A percentile compares a stretch with the other conserved stretches of the same genome.
phyloP scores from a whole-genome alignment of 2,113 vertebrate species.

The Osmerus mordax region DNA sequence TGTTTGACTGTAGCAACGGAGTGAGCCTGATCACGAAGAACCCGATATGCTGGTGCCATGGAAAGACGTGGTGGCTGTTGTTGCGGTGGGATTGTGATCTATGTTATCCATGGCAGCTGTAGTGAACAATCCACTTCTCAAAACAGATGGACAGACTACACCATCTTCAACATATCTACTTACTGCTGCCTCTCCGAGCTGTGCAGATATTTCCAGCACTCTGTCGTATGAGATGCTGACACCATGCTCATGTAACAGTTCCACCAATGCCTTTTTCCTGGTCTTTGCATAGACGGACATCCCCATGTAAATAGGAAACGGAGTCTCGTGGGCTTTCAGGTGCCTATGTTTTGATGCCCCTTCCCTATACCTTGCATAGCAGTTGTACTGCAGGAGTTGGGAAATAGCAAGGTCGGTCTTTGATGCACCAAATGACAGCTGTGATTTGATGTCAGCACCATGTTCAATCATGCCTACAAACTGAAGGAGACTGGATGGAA shows the following conservation, averaged over 20 bases:
- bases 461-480: too few relatives aligned
- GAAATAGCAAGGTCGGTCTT: too few relatives aligned
- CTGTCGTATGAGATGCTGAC: constrained; percentile 25
- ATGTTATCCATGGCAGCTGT: constrained; percentile 22
- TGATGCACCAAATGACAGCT: too few relatives aligned
- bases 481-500: constrained; percentile 8
- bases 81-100: constrained; percentile 1
- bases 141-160: constrained; percentile 19
- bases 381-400: too few relatives aligned
- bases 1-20: background rate
- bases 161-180: constrained; percentile 17
- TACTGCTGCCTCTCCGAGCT: constrained; percentile 15
- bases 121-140: constrained; percentile 24
- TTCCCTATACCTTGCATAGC: too few relatives aligned
- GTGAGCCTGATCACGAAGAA: background rate
- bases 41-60: constrained; percentile 10
- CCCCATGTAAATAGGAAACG: constrained; percentile 23
- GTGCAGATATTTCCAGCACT: constrained; percentile 20
- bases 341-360: constrained; percentile 14
- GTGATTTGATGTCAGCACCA: too few relatives aligned
- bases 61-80: constrained; percentile 12
- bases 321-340: constrained; percentile 19
- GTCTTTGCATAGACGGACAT: constrained; percentile 22
- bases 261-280: constrained; percentile 16
- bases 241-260: constrained; percentile 25